phyloP scores from a whole-genome alignment of 2,888 invertebrate genomes.

The Spisula subtruncata region DNA sequence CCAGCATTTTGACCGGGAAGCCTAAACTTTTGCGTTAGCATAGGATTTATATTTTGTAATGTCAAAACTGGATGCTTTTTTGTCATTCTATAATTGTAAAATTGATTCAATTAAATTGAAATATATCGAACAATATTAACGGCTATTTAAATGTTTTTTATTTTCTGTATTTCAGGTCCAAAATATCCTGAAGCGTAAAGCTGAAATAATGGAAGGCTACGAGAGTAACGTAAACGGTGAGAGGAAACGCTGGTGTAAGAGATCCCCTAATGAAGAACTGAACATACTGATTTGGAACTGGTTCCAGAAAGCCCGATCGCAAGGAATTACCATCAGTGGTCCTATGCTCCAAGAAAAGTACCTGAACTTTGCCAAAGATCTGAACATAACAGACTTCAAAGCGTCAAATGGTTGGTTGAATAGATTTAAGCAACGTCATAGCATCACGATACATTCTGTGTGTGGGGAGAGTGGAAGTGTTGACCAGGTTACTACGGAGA shows the following conservation, averaged over 20 bases:
- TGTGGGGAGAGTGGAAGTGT: slow-evolving; percentile 58
- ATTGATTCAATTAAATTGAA: no score
- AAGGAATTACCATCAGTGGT: slow-evolving; percentile 21
- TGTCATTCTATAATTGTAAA: no score
- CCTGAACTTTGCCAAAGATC: slow-evolving; percentile 10
- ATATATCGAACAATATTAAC: no score
- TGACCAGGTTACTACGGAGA: slow-evolving; percentile 11
- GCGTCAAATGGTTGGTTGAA: slow-evolving; percentile 76
- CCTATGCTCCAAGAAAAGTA: slow-evolving; percentile 38
- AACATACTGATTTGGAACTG: slow-evolving; percentile 25
- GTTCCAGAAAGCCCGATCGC: not conserved
- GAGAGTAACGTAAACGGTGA: slow-evolving; percentile 14
- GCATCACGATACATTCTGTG: slow-evolving; percentile 50
- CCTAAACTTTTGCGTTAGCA: no score
- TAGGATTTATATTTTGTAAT: no score
- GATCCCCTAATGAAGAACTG: slow-evolving; percentile 18
- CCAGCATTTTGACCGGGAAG: no score
- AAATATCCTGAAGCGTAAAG: slow-evolving; percentile 26
- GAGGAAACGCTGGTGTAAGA: not conserved
- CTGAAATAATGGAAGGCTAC: slow-evolving; percentile 21
- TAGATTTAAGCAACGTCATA: slow-evolving; percentile 66
- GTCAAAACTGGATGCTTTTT: no score
- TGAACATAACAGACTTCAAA: slow-evolving; percentile 61
- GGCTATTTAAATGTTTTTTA: no score
- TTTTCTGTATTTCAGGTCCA: slow-evolving; percentile 29